Evolutionary conservation across 2,113 vertebrate species (phyloP).

Genomic region (Xiphias gladius): DNA sequence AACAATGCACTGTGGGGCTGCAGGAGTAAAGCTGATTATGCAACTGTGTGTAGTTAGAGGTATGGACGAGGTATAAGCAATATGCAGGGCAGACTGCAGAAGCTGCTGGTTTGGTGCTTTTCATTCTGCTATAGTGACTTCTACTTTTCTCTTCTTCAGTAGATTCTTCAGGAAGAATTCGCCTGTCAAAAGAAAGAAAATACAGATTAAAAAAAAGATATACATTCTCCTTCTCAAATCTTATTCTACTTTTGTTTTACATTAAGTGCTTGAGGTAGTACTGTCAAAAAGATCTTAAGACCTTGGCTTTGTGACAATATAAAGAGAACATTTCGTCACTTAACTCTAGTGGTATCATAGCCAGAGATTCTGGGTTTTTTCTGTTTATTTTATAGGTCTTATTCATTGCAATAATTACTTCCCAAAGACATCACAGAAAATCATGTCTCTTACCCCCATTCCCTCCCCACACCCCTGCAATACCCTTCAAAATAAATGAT

Average conservation of each 20-base stretch:
- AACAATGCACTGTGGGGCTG: background rate
- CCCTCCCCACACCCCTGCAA: too few species aligned
- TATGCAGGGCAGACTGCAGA: background rate
- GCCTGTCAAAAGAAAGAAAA: slow-evolving; percentile 79
- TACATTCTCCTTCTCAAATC: background rate
- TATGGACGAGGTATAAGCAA: background rate
- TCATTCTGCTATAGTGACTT: slow-evolving; percentile 62
- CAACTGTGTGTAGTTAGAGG: background rate
- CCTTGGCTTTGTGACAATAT: background rate
- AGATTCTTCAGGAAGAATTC: slow-evolving; percentile 99
- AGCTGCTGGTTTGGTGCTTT: background rate
- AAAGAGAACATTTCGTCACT: background rate
- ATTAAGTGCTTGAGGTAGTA: background rate
- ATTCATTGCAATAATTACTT: background rate
- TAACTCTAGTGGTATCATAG: too few species aligned
- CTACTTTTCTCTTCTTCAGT: slow-evolving; percentile 89
- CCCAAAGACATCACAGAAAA: background rate
- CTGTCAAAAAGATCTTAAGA: background rate
- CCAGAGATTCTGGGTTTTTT: too few species aligned
- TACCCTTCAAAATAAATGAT: too few species aligned
- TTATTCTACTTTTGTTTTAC: background rate
- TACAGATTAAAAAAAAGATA: background rate
- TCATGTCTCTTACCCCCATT: too few species aligned
- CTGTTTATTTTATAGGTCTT: too few species aligned
- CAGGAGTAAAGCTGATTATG: background rate